phyloP scores from a whole-genome alignment of 2,888 invertebrate species.

The Drosophila helvetica region DNA sequence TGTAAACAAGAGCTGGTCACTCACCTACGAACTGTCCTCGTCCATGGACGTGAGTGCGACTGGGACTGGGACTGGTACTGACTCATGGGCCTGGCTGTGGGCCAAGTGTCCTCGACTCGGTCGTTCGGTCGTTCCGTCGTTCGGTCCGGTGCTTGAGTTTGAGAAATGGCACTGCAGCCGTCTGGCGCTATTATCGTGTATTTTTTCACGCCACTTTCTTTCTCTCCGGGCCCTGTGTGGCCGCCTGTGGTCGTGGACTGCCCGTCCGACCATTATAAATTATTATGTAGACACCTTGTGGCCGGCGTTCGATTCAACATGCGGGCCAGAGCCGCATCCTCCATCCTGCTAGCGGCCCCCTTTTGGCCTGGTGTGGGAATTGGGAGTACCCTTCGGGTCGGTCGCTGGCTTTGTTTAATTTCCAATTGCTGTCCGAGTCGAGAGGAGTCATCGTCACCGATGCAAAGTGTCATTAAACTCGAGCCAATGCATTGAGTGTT shows the following conservation, averaged over 20 bases:
- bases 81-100: slow-evolving; percentile 27
- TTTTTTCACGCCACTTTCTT: slow-evolving; percentile 30
- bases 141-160: slow-evolving; percentile 42
- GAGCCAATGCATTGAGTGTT: slow-evolving; percentile 48
- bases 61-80: background rate
- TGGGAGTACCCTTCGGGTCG: background rate
- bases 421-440: slow-evolving; percentile 28
- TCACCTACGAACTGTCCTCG: slow-evolving; percentile 33
- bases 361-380: slow-evolving; percentile 19
- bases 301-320: slow-evolving; percentile 33
- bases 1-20: slow-evolving; percentile 47
- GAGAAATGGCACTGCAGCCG: slow-evolving; percentile 52
- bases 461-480: slow-evolving; percentile 39
- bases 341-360: slow-evolving; percentile 1
- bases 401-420: slow-evolving; percentile 43
- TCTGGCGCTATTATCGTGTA: slow-evolving; percentile 42
- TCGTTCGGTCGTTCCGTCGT: slow-evolving; percentile 20
- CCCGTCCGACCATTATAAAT: slow-evolving; percentile 45
- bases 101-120: slow-evolving; percentile 28
- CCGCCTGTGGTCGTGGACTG: slow-evolving; percentile 30
- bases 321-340: slow-evolving; percentile 8
- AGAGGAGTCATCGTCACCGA: slow-evolving; percentile 40
- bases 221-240: slow-evolving; percentile 5
- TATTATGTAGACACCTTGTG: slow-evolving; percentile 44
- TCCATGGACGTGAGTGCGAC: background rate